Evolutionary conservation across 2,888 invertebrate species (phyloP).

Genomic region (Unio pictorum): DNA sequence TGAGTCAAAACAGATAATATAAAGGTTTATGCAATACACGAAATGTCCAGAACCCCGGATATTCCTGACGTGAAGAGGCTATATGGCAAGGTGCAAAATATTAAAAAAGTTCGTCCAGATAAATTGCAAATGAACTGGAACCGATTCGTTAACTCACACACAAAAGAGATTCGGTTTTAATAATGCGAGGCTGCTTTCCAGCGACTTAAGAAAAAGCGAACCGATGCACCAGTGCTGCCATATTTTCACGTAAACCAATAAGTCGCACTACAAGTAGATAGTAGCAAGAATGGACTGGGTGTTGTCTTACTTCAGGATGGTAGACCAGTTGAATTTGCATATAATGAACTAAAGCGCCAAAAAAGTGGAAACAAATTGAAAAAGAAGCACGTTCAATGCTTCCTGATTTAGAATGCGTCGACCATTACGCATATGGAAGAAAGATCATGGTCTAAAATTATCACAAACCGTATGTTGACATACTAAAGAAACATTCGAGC

Average conservation of each 20-base stretch:
- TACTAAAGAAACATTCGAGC: constrained; percentile 23
- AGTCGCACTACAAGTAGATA: constrained; percentile 36
- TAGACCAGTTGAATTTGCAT: constrained; percentile 33
- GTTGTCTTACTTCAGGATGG: constrained; percentile 35
- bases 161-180: too few species aligned
- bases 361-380: constrained; percentile 44
- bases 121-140: too few species aligned
- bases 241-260: constrained; percentile 28
- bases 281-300: constrained; percentile 29
- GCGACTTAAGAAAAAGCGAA: constrained; percentile 21
- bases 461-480: constrained; percentile 17
- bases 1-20: too few species aligned
- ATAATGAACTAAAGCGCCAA: constrained; percentile 29
- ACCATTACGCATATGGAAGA: constrained; percentile 39
- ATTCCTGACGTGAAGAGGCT: too few species aligned
- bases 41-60: too few species aligned
- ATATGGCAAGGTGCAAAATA: too few species aligned
- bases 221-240: constrained; percentile 20
- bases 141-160: too few species aligned
- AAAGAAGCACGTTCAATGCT: constrained; percentile 28
- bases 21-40: too few species aligned
- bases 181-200: constrained; percentile 26
- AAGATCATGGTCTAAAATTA: constrained; percentile 16
- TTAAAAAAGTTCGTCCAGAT: too few species aligned
- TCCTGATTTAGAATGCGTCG: constrained; percentile 34